These are phyloP conservation scores for Cosmorhoe ocellata DNA, from an alignment of 2,888 invertebrate genomes.

Conservation along the genomic window DNA sequence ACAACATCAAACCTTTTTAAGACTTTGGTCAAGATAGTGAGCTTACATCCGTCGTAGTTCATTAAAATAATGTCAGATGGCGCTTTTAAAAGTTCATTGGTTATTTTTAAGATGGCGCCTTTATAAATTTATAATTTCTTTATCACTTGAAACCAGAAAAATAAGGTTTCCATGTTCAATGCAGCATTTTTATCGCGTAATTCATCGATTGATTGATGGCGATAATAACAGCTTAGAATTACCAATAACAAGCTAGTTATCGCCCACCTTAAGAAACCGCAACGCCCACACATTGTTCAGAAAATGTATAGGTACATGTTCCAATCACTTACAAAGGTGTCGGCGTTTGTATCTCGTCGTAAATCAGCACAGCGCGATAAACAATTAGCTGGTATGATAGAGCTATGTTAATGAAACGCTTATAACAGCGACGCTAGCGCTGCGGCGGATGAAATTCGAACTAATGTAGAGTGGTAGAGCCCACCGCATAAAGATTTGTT, in stretches of 20 bases:
- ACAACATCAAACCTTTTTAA: not conserved
- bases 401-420: constrained; percentile 82
- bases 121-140: constrained; percentile 6
- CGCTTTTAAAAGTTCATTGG: constrained; percentile 29
- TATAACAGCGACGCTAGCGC: constrained; percentile 62
- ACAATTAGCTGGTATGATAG: constrained; percentile 82
- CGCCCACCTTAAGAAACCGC: constrained; percentile 40
- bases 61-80: constrained; percentile 48
- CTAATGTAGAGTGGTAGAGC: constrained; percentile 30
- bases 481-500: constrained; percentile 13
- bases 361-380: constrained; percentile 81
- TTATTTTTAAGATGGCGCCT: constrained; percentile 25
- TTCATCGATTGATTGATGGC: constrained; percentile 22
- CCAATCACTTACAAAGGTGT: constrained; percentile 78
- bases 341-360: constrained; percentile 72
- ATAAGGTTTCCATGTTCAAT: not conserved
- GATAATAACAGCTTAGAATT: constrained; percentile 20
- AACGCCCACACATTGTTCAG: constrained; percentile 55
- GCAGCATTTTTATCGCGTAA: constrained; percentile 9
- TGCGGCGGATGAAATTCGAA: constrained; percentile 46
- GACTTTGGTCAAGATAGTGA: constrained; percentile 4
- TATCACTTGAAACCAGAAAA: constrained; percentile 1
- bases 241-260: constrained; percentile 27
- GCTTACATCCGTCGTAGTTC: constrained; percentile 33
- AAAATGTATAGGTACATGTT: constrained; percentile 58